Evolutionary conservation across 2,888 invertebrate genomes (phyloP).

Genomic region (Apoda limacodes): DNA sequence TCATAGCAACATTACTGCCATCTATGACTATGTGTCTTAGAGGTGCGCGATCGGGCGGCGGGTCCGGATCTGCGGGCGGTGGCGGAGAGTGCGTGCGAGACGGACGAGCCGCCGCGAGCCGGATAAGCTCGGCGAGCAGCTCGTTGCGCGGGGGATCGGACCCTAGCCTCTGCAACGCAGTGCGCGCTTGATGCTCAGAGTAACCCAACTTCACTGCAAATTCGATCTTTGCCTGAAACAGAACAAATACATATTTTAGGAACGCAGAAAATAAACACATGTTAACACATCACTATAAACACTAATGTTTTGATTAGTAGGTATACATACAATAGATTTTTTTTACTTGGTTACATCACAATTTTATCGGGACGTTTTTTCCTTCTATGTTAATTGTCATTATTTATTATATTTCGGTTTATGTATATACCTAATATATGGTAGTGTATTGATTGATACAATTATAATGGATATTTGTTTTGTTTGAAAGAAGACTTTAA

Average conservation of each 20-base stretch:
- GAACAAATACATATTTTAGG: constrained; percentile 37
- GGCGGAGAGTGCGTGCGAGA: constrained; percentile 43
- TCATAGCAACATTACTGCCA: constrained; percentile 95
- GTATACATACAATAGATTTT: too few species aligned
- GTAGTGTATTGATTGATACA: too few species aligned
- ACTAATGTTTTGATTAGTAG: too few species aligned
- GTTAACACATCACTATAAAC: too few species aligned
- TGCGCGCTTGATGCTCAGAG: constrained; percentile 85
- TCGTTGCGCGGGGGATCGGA: constrained; percentile 88
- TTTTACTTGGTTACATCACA: too few species aligned
- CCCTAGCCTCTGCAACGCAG: constrained; percentile 87
- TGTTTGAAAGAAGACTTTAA: too few species aligned
- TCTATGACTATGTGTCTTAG: constrained; percentile 89
- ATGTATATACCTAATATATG: too few species aligned
- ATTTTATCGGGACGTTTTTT: too few species aligned
- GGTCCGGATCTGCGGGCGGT: constrained; percentile 39
- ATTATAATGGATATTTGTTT: too few species aligned
- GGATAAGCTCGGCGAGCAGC: constrained; percentile 88
- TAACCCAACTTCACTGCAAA: constrained; percentile 94
- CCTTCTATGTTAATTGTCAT: too few species aligned
- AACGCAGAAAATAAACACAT: too few species aligned
- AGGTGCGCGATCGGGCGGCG: constrained; percentile 44
- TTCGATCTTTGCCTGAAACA: constrained; percentile 75
- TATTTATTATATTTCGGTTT: too few species aligned
- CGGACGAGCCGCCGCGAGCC: constrained; percentile 75